Base-by-base conservation (phyloP, 1,140 invertebrate species). In the Condylostylus longicornis region DNA sequence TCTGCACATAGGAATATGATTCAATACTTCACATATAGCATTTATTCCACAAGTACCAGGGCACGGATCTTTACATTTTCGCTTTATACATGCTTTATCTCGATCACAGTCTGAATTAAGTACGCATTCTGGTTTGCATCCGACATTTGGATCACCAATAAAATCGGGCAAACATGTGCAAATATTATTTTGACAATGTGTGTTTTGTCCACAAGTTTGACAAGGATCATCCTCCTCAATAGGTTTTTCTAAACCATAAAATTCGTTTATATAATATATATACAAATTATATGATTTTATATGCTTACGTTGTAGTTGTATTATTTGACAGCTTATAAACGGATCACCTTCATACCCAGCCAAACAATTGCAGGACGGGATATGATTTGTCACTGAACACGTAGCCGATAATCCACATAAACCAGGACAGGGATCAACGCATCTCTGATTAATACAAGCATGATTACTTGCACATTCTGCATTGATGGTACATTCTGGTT, bases 401-500 rank as follows among this genome's bases (percentile, higher is more conserved):
- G 69, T 58, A 2, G 76, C 73, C 32, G 63, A 63, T 39, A 72
- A 62, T 27, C 77, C 77, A 46, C 77, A 82, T 5, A 75, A 71
- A 14, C 77, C 75, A 12, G 65, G 68, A 54, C 79, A 82, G 30
- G 78, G 77, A 61, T 81, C 73, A 27, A 65, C 62, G 54, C 79
- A 82, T 60, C 72, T 75, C 50, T 77, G 67, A 43, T 71, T 71
- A 18, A 75, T 70, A 53, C 79, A 83, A 17, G 77, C 77, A 50
- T 63, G 54, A 38, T 72, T 70, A 40, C 69, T 70, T 19, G 69
- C 46, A 60, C 79, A 83, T 51, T 82, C 79, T 3, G 76, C 66
- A 58, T 79, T 77, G 9, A 79, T 70, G 9, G 70, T 68, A 63
- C 79, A 83, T 58, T 83, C 79, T 9, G 79, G 76, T 42, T 73